Conservation (phyloP, 1,140 invertebrate genomes). For the Yoshiicerus persimilis region DNA sequence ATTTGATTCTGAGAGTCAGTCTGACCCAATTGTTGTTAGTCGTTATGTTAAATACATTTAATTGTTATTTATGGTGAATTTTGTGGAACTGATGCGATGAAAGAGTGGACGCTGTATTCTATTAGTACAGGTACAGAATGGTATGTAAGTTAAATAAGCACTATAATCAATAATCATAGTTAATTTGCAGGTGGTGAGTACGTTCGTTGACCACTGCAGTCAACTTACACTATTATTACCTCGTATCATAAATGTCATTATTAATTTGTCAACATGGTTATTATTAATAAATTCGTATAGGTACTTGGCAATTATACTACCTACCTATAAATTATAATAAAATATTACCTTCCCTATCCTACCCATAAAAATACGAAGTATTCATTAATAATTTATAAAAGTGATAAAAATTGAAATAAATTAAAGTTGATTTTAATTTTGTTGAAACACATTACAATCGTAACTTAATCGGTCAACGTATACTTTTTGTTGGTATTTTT, state of each 20-base stretch:
- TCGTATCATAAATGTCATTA: not conserved
- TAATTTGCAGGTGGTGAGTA: not conserved
- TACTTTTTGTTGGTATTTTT: no score
- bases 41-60: not conserved
- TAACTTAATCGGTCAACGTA: no score
- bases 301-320: not conserved
- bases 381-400: not conserved
- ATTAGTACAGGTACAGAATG: not conserved
- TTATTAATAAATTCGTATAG: not conserved
- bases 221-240: not conserved
- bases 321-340: no score
- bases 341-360: no score
- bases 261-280: not conserved
- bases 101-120: not conserved
- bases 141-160: not conserved
- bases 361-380: not conserved
- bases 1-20: not conserved
- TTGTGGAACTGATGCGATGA: not conserved
- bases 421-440: conserved; percentile 6
- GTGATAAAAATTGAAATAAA: conserved; percentile 11
- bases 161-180: not conserved
- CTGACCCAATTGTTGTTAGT: not conserved
- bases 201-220: not conserved
- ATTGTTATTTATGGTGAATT: not conserved
- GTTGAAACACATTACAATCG: not conserved